Evolutionary conservation across 1,140 invertebrate genomes (phyloP), one percentile per base, ranked within the genome.

Genomic region (Drosophila kikkawai): DNA sequence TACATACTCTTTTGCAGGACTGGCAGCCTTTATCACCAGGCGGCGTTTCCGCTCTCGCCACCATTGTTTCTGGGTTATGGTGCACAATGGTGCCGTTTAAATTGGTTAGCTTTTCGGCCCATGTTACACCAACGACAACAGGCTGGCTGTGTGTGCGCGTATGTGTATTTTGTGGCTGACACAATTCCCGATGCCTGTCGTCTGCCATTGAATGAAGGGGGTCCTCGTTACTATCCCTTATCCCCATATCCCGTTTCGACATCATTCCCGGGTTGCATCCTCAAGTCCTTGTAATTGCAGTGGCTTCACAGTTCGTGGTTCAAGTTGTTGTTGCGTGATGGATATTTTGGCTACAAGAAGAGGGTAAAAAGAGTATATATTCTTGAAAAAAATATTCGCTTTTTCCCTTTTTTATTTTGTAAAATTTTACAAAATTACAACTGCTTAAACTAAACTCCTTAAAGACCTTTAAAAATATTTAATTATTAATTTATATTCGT

Each of bases 41-140:
- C 26, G 58, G 32, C 42, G 48, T 69, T 85, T 85, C 82, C 82
- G 82, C 34, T 69, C 69, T 77, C 56, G 82, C 50, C 82, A 53
- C 50, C 79, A 81, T 87, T 87, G 57, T 80, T 87, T 87, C 70
- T 88, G 63, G 76, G 71, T 65, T 88, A 83, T 88, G 74, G 65
- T 37, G 74, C 84, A 87, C 84, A 88, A 84, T 87, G 84, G 77
- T 75, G 65, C 69, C 80, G 82, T 87, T 87, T 87, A 87, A 87
- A 87, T 87, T 87, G 88, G 84, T 87, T 87, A 87, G 84, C 84
- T 87, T 75, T 80, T 65, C 55, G 55, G 56, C 22, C 26, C 39
- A 41, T 75, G 42, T 45, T 48, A 56, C 53, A 39, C 53, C 34
- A 15, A 37, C 60, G 51, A 37, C 64, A 51, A 51, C 32, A 34